phyloP scores from a whole-genome alignment of 2,797 vertebrate species.

The Knipowitschia caucasica region DNA sequence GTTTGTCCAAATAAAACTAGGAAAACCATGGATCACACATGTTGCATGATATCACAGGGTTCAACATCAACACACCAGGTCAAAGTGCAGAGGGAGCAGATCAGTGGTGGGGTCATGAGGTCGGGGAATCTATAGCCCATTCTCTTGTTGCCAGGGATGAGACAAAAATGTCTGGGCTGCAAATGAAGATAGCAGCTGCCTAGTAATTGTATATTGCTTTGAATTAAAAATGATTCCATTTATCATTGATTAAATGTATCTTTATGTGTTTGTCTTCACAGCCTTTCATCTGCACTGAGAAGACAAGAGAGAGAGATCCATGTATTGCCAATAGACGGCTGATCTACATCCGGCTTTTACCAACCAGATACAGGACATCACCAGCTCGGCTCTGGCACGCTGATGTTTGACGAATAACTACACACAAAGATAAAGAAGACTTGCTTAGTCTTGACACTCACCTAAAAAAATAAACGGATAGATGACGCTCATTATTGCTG shows the following conservation, averaged over 20 bases:
- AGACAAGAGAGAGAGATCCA: slow-evolving; percentile 41
- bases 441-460: slow-evolving; percentile 27
- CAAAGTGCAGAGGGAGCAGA: slow-evolving; percentile 61
- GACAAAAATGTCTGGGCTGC: slow-evolving; percentile 37
- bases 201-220: slow-evolving; percentile 20
- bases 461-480: slow-evolving; percentile 43
- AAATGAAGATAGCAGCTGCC: slow-evolving; percentile 30
- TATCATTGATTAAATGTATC: slow-evolving; percentile 53
- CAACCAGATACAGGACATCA: slow-evolving; percentile 58
- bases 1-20: slow-evolving; percentile 29
- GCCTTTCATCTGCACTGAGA: slow-evolving; percentile 58
- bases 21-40: slow-evolving; percentile 19
- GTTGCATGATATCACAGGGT: slow-evolving; percentile 49
- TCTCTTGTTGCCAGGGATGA: slow-evolving; percentile 61
- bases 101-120: slow-evolving; percentile 65
- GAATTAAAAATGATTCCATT: slow-evolving; percentile 2
- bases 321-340: slow-evolving; percentile 64
- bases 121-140: slow-evolving; percentile 61
- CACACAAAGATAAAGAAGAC: slow-evolving; percentile 27
- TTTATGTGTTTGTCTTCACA: slow-evolving; percentile 60
- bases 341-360: slow-evolving; percentile 70
- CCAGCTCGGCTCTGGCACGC: slow-evolving; percentile 34
- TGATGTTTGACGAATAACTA: slow-evolving; percentile 34
- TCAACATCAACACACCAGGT: slow-evolving; percentile 49
- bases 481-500: slow-evolving; percentile 59